phyloP scores from a whole-genome alignment of 1,140 invertebrate species.

The Globodera ellingtonae region DNA sequence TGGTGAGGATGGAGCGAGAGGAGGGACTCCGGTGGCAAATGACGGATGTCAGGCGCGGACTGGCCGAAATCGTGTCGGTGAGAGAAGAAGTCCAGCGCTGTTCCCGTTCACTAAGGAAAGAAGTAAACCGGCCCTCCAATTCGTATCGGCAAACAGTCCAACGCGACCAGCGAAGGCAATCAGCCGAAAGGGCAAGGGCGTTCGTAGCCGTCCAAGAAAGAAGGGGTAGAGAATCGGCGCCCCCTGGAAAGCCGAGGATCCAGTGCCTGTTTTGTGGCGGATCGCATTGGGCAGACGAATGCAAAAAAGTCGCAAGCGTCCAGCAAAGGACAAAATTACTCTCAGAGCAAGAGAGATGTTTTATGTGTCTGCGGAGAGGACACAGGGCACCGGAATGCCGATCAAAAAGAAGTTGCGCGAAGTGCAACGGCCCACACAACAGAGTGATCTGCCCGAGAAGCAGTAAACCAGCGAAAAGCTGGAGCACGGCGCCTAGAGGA shows the following conservation, averaged over 20 bases:
- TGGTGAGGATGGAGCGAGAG: constrained; percentile 7
- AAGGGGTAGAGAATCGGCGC: background rate
- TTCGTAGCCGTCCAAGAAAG: constrained; percentile 1
- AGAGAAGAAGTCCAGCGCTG: constrained; percentile 13
- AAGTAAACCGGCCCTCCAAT: background rate
- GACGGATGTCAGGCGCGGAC: background rate
- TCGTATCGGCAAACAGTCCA: background rate
- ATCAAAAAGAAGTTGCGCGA: background rate
- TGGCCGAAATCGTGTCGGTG: background rate
- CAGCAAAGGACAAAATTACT: background rate
- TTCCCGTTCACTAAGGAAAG: background rate
- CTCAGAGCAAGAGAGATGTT: constrained; percentile 3
- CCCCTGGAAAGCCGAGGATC: background rate
- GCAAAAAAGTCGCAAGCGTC: background rate
- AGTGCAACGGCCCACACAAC: constrained; percentile 1
- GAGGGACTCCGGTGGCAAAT: background rate
- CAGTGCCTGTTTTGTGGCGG: constrained; percentile 3
- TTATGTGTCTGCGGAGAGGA: background rate
- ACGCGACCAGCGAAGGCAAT: background rate
- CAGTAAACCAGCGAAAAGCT: background rate
- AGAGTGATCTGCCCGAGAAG: constrained; percentile 4
- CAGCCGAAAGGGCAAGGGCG: background rate
- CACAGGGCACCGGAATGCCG: background rate
- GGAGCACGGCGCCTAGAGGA: background rate
- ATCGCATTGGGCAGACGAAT: background rate